Evolutionary conservation across 1,140 invertebrate species (phyloP).

Genomic region (Apocrypta bakeri): DNA sequence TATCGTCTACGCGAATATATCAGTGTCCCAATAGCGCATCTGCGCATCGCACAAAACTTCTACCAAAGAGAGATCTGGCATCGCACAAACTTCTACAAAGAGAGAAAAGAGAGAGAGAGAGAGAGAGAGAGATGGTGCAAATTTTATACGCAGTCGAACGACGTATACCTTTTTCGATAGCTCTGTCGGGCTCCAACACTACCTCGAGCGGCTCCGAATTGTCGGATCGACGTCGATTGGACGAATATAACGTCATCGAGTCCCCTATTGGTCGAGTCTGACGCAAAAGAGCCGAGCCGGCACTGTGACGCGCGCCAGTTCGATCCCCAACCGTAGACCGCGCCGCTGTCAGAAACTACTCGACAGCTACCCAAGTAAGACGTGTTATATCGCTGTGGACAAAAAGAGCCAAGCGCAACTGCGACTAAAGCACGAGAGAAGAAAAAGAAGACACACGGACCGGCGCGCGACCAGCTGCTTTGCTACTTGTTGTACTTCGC

Average conservation of each 20-base stretch:
- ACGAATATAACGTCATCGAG: background rate
- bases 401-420: no score
- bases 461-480: background rate
- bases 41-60: no score
- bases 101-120: no score
- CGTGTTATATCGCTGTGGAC: no score
- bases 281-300: background rate
- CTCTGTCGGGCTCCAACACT: background rate
- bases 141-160: conserved; percentile 4
- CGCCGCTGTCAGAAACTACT: background rate
- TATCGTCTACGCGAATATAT: background rate
- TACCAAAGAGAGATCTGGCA: no score
- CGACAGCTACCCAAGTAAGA: background rate
- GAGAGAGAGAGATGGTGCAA: background rate
- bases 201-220: background rate
- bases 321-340: background rate
- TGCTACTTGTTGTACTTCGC: conserved; percentile 7
- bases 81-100: no score
- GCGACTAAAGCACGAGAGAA: no score
- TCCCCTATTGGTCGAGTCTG: background rate
- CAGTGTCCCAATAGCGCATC: no score
- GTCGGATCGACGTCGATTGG: background rate
- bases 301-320: background rate
- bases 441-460: background rate
- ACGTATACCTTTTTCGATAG: background rate